Evolutionary conservation across 2,888 invertebrate genomes (phyloP), one percentile per base, ranked within the genome.

Genomic region (Eulithis prunata): DNA sequence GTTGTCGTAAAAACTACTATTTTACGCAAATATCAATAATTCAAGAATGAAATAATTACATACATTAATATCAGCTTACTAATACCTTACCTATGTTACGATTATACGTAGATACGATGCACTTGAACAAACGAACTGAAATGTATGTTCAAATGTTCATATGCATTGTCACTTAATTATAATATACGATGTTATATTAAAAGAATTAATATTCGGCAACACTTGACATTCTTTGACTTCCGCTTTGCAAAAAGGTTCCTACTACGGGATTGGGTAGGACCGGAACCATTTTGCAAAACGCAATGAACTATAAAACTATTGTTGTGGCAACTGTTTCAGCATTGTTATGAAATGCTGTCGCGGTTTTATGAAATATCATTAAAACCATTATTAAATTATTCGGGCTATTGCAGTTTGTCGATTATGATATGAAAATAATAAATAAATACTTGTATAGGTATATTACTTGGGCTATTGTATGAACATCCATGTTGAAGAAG

Each of bases 11-110:
- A 63, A 66, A 66, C 73, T 70, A 72, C 72, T 70, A 76, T 78
- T 76, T 32, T 13, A 71, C 58, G 71, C 70, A 70, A 55, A 43
- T 68, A 81, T 79, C 92, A 90, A 91, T 85, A 89, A 91, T 92
- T 88, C 87, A 92, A 91, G 89, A 91, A 83, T 89, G 81, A 93
- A 93, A 92, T 84, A 77, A 93, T 92, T 89, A 90, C 88, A 84
- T 90, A 92, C 92, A 83, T 91, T 91, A 91, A 92, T 86, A 87
- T 92, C 92, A 89, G 90, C 91, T 92, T 91, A 93, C 86, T 79
- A 77, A 76, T 89, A 91, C 90, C 90, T 91, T 91, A 92, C 90
- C 87, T 91, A 91, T 79, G 76, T 90, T 21, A 90, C 86, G 91
- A 88, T 88, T 92, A 93, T 82, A 90, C 81, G 87, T 85, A 84